Base-by-base conservation (phyloP, 2,113 vertebrate species). In the Tenebrosternarchus preto region DNA sequence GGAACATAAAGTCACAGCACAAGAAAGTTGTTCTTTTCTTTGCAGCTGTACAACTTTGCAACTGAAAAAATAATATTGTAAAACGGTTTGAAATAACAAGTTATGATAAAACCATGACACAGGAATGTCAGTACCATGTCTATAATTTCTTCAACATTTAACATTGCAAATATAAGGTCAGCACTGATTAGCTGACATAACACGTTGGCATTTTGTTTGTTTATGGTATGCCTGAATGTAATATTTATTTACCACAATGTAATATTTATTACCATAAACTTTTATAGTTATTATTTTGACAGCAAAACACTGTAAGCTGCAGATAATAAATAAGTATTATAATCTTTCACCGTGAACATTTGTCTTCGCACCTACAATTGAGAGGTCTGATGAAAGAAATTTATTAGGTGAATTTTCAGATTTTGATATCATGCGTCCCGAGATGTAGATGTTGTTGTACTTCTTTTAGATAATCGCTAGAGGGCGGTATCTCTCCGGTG, bases 401-500 rank as follows among this genome's bases (percentile, higher is more conserved):
- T 50, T 15, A 50, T 50, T 50, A 50, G 8, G 55, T 0, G 50
- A 12, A 73, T 17, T 53, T 6, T 39, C 16, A 20, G 2, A 16
- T 57, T 29, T 84, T 66, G 15, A 50, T 12, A 50, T 50, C 15
- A 12, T 50, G 43, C 11, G 33, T 12, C 43, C 43, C 43, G 57
- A 16, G 43, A 50, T 15, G 5, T 33, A 1, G 17, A 7, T 6
- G 33, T 33, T 33, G 64, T 82, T 86, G 86, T 75, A n/a, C 78
- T 56, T 85, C 61, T 77, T 33, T 12, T 39, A 1, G n/a, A 1
- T 71, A 3, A 43, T 36, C 22, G 59, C 84, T 88, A 92, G 92
- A 89, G 90, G 89, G 89, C 88, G 55, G 0, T 76, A 55, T 90
- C 81, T 85, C 20, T 24, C 69, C 59, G 39, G 57, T 68, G 24